Evolutionary conservation across 2,797 vertebrate species (phyloP).

Genomic region (Danio choprae): DNA sequence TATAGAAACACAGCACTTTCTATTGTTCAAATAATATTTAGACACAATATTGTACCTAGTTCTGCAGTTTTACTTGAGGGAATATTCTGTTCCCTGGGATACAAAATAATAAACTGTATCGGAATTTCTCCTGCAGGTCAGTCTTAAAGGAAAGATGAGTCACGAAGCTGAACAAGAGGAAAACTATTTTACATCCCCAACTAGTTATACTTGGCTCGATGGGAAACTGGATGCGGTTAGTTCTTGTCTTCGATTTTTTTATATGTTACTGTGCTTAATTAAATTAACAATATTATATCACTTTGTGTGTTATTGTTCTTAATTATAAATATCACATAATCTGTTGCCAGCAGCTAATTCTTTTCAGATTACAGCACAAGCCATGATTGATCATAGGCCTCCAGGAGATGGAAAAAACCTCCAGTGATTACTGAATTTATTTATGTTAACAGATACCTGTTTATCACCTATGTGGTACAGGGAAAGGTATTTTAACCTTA

Average conservation of each 20-base stretch:
- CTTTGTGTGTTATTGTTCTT: not conserved
- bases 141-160: conserved; percentile 29
- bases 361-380: conserved; percentile 1
- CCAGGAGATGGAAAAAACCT: not conserved
- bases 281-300: not conserved
- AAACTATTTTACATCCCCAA: conserved; percentile 58
- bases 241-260: conserved; percentile 51
- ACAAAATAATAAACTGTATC: not conserved
- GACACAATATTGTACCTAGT: conserved; percentile 2
- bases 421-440: not conserved
- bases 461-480: not conserved
- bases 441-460: not conserved
- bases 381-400: not conserved
- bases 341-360: conserved; percentile 12
- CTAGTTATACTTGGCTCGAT: conserved; percentile 80
- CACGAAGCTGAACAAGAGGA: conserved; percentile 73
- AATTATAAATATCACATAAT: not conserved
- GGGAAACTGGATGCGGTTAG: conserved; percentile 76
- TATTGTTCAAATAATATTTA: not conserved
- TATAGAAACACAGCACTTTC: conserved; percentile 55
- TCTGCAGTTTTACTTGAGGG: conserved; percentile 3
- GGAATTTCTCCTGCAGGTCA: conserved; percentile 60
- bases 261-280: not conserved
- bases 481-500: not conserved
- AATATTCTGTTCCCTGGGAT: not conserved